Evolutionary conservation across 1,140 invertebrate species (phyloP), one percentile per base, ranked within the genome.

Genomic region (Drosophila miranda): DNA sequence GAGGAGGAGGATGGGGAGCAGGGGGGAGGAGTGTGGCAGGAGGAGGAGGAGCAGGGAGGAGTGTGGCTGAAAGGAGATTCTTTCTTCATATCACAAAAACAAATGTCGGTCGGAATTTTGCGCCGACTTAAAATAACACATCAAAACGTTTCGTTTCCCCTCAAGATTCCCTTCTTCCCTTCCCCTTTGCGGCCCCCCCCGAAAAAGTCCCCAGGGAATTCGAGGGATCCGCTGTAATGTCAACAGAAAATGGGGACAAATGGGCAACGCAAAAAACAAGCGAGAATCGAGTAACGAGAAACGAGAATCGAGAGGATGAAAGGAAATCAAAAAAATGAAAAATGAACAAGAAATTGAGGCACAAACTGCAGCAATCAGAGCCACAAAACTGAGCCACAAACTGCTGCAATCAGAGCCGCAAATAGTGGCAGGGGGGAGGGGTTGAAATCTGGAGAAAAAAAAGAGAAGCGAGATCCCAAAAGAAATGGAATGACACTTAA

Each of bases 111-210:
- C 34, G 34, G 11, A 38, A 38, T 73, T 79, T 84, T 44, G 54
- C 63, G 75, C 60, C 59, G 63, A 58, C 81, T 84, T 77, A 86
- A 80, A 84, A 83, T 79, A 84, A 79, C 51, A 71, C 21, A 56
- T 53, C n/a, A 49, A 53, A 13, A 16, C 23, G 7, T 58, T 49
- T 43, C 23, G 1, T 0, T 19, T 19, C 44, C 49, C 48, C 60
- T 0, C 58, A 23, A 6, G 11, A 19, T 19, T 46, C 7, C 19
- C 9, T 9, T 5, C 6, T 19, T 42, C 19, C 19, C 16, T 16
- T 16, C 16, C 16, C 16, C 16, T 16, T 16, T 16, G 16, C 16
- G 16, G 16, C n/a, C n/a, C n/a, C n/a, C n/a, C n/a, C n/a, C n/a
- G 16, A 19, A 19, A 19, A 19, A 19, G 16, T 19, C 63, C 53